phyloP scores from a whole-genome alignment of 2,888 invertebrate species.

The Nycteola revayana region DNA sequence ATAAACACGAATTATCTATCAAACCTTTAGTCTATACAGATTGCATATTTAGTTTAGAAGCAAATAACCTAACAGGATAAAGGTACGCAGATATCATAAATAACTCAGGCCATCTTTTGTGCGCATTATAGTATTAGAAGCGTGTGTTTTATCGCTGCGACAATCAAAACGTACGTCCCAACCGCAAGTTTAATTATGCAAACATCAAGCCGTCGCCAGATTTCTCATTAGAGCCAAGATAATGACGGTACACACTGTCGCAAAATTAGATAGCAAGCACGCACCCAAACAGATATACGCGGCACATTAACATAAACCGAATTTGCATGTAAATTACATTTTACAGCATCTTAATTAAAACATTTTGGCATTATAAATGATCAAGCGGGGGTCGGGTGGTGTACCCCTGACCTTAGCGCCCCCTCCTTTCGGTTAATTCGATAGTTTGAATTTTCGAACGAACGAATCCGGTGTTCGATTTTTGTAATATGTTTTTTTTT shows the following conservation, averaged over 20 bases:
- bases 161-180: conserved; percentile 76
- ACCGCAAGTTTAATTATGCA: conserved; percentile 81
- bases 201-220: conserved; percentile 81
- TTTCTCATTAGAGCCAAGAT: conserved; percentile 82
- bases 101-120: conserved; percentile 23
- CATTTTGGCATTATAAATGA: conserved; percentile 84
- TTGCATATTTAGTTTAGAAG: too few relatives aligned
- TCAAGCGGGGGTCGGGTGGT: conserved; percentile 67
- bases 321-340: conserved; percentile 84
- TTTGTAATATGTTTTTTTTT: too few relatives aligned
- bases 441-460: conserved; percentile 62
- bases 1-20: too few relatives aligned
- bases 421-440: conserved; percentile 53
- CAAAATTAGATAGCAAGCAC: conserved; percentile 82
- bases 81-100: too few relatives aligned
- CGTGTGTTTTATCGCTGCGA: conserved; percentile 73
- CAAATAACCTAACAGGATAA: too few relatives aligned
- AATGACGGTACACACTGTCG: conserved; percentile 82
- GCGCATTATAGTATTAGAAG: conserved; percentile 51
- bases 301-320: conserved; percentile 83
- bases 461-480: conserved; percentile 41
- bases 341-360: conserved; percentile 84
- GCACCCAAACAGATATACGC: conserved; percentile 82
- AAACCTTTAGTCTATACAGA: too few relatives aligned
- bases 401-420: conserved; percentile 67